phyloP scores from a whole-genome alignment of 2,888 invertebrate species.

The Allacma fusca region DNA sequence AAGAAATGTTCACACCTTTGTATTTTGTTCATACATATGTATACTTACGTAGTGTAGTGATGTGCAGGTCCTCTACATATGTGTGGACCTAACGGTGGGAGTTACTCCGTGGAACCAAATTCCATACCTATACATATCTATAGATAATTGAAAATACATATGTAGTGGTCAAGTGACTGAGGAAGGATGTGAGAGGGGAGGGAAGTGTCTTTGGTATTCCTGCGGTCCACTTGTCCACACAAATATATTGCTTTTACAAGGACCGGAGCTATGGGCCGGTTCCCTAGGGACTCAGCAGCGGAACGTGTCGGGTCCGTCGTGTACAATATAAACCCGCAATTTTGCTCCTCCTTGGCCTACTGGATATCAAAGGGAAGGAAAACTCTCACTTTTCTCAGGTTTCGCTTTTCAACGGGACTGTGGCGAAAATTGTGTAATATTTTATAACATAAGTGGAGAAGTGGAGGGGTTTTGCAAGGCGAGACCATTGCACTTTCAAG shows the following conservation, averaged over 20 bases:
- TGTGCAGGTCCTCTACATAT: too few relatives aligned
- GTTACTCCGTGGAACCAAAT: not conserved
- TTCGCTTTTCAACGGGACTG: not conserved
- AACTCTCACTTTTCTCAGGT: not conserved
- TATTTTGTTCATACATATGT: not conserved
- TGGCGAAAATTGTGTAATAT: constrained; percentile 1
- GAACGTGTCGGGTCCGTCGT: not conserved
- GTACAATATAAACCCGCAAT: not conserved
- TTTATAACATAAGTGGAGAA: constrained; percentile 1
- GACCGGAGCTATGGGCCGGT: not conserved
- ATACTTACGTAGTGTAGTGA: not conserved
- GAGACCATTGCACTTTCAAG: too few relatives aligned
- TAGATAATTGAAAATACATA: too few relatives aligned
- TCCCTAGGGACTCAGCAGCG: not conserved
- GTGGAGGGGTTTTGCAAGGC: too few relatives aligned
- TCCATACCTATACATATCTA: too few relatives aligned
- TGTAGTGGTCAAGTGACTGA: not conserved
- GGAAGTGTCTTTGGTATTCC: not conserved
- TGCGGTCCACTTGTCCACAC: not conserved
- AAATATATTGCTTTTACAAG: not conserved
- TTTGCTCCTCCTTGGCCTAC: not conserved
- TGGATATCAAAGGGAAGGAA: constrained; percentile 1
- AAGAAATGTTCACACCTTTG: not conserved
- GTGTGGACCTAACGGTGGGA: too few relatives aligned
- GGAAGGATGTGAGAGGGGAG: not conserved